phyloP scores from a whole-genome alignment of 2,797 vertebrate genomes.

The Myotis vivesi region DNA sequence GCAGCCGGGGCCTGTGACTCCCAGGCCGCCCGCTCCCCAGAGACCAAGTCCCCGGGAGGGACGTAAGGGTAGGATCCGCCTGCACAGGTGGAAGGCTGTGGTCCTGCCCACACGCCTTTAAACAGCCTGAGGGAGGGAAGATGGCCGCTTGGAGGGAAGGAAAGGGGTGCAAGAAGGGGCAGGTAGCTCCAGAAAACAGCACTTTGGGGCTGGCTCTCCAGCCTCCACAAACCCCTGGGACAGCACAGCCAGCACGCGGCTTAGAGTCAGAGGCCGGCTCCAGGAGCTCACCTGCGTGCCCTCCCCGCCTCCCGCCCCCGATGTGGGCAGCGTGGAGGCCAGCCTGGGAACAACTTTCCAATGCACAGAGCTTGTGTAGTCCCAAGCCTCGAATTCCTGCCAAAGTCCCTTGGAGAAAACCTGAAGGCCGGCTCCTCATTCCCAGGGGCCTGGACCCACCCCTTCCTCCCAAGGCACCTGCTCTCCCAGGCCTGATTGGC shows the following conservation, averaged over 20 bases:
- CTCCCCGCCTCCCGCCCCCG: background rate
- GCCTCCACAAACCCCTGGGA: background rate
- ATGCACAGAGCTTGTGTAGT: background rate
- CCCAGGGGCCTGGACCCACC: background rate
- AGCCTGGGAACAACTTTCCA: conserved; percentile 66
- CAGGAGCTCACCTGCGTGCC: background rate
- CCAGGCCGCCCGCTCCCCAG: background rate
- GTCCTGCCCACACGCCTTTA: background rate
- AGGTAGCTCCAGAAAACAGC: background rate
- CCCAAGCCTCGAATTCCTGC: conserved; percentile 71
- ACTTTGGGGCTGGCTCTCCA: background rate
- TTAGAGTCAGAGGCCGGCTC: background rate
- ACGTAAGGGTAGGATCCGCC: background rate
- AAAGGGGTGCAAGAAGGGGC: background rate
- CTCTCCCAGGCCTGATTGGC: background rate
- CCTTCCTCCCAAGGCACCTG: background rate
- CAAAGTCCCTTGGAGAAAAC: conserved; percentile 28
- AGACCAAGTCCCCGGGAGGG: background rate
- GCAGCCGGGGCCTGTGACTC: background rate
- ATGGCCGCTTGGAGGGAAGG: background rate
- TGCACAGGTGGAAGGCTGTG: background rate
- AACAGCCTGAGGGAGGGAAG: background rate
- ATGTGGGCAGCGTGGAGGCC: background rate
- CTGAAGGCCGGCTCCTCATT: conserved; percentile 14
- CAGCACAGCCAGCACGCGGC: background rate